These are phyloP conservation scores for Drosophila oshimai DNA, from an alignment of 1,140 invertebrate genomes.

Conservation along the genomic window DNA sequence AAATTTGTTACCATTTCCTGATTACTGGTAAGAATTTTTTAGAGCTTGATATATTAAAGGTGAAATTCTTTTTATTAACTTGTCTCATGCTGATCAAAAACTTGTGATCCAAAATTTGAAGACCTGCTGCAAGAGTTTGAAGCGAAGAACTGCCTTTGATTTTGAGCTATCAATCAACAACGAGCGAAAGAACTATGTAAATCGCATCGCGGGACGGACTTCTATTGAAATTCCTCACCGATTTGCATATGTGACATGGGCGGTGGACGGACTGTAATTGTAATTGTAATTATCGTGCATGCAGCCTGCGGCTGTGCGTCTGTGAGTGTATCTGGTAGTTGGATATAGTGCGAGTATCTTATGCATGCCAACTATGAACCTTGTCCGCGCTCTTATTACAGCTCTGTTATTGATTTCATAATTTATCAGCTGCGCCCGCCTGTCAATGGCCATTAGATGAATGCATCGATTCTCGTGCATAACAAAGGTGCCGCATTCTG, in stretches of 20 bases:
- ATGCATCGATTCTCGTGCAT: constrained; percentile 33
- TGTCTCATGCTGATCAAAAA: not conserved
- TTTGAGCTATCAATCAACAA: constrained; percentile 55
- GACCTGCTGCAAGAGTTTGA: not conserved
- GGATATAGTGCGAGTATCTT: constrained; percentile 14
- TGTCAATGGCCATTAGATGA: constrained; percentile 68
- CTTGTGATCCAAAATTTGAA: not conserved
- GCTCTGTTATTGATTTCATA: constrained; percentile 74
- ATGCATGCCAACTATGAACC: constrained; percentile 64
- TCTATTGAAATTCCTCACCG: constrained; percentile 67
- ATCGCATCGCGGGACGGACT: constrained; percentile 29
- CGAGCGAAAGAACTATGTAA: constrained; percentile 39
- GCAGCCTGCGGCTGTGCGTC: too few relatives aligned
- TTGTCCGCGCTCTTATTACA: constrained; percentile 48
- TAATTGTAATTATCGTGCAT: constrained; percentile 49
- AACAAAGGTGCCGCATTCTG: constrained; percentile 41
- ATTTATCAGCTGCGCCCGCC: constrained; percentile 38
- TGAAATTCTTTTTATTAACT: too few relatives aligned
- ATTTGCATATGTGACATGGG: constrained; percentile 68
- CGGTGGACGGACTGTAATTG: constrained; percentile 6
- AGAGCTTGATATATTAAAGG: too few relatives aligned
- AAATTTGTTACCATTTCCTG: too few relatives aligned
- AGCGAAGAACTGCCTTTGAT: constrained; percentile 43
- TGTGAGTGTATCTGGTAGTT: not conserved
- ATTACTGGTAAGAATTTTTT: too few relatives aligned